Conservation (phyloP, 2,113 vertebrate genomes). For the Vulpes lagopus region DNA sequence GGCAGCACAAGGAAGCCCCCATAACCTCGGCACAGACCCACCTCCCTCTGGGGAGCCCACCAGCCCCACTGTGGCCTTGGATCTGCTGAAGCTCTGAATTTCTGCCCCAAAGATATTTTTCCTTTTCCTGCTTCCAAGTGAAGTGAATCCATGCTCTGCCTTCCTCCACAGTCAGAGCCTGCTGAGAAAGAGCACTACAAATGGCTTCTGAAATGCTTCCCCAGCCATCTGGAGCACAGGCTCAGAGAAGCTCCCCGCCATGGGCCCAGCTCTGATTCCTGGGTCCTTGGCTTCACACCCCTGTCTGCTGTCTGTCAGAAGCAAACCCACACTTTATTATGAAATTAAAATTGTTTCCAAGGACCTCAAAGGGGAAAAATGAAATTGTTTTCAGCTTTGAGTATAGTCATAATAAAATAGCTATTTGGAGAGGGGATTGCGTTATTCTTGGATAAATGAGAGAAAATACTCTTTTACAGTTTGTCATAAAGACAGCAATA, state of each 20-base stretch:
- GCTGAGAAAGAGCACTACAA: neutral
- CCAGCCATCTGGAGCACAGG: constrained; percentile 66
- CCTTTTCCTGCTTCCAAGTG: constrained; percentile 20
- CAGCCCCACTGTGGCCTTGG: neutral
- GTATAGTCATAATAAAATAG: constrained; percentile 77
- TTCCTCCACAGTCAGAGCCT: neutral
- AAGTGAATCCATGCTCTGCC: neutral
- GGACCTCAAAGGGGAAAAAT: constrained; percentile 75
- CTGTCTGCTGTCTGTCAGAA: constrained; percentile 36
- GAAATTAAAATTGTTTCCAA: constrained; percentile 77
- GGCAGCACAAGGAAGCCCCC: neutral
- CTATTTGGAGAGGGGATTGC: constrained; percentile 42
- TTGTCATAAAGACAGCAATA: constrained; percentile 68
- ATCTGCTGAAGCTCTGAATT: neutral
- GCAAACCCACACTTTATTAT: constrained; percentile 61
- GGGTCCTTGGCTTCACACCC: neutral
- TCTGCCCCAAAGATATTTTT: neutral
- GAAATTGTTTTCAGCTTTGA: constrained; percentile 79
- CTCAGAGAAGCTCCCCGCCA: neutral
- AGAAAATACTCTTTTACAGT: constrained; percentile 78
- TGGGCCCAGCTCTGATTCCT: neutral
- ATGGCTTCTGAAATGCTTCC: neutral
- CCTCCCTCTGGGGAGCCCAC: neutral
- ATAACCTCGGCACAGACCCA: too few species aligned
- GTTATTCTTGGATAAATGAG: constrained; percentile 77